Percentiles rank a stretch among this genome's conserved stretches.
Evolutionary conservation across 2,888 invertebrate genomes (phyloP).

Genomic region (Caenorhabditis macrosperma): DNA sequence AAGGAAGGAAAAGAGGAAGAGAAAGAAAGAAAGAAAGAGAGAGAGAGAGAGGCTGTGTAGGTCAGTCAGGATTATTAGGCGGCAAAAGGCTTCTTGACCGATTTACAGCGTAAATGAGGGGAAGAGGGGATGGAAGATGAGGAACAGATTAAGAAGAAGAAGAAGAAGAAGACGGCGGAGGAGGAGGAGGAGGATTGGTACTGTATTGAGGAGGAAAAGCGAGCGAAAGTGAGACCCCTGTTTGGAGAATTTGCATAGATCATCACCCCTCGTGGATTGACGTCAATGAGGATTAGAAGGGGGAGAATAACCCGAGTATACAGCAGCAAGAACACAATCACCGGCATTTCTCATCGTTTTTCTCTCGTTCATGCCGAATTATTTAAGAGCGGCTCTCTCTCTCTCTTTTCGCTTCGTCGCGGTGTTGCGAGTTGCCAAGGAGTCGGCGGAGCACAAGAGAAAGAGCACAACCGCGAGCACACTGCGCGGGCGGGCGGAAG

Average conservation of each 20-base stretch:
- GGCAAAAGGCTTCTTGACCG: conserved; percentile 41
- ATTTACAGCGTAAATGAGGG: conserved; percentile 14
- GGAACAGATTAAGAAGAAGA: not conserved
- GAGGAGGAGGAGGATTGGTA: conserved; percentile 20
- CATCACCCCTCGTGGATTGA: conserved; percentile 26
- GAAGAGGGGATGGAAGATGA: conserved; percentile 5
- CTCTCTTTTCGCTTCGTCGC: conserved; percentile 6
- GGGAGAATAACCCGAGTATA: conserved; percentile 4
- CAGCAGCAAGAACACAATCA: conserved; percentile 19
- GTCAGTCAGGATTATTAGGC: conserved; percentile 48
- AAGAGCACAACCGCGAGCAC: conserved; percentile 25
- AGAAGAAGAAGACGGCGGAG: no score
- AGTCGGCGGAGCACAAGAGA: conserved; percentile 10
- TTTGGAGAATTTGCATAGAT: conserved; percentile 54
- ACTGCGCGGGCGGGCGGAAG: no score
- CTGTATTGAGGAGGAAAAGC: not conserved
- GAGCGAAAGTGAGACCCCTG: conserved; percentile 53
- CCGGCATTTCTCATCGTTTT: conserved; percentile 1
- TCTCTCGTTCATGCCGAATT: conserved; percentile 34
- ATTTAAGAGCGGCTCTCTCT: conserved; percentile 26
- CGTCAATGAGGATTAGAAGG: conserved; percentile 32
- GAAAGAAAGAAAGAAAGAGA: conserved; percentile 29
- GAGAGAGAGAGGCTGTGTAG: conserved; percentile 1
- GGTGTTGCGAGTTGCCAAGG: conserved; percentile 45
- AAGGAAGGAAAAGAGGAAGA: conserved; percentile 11